A percentile compares a stretch with the other conserved stretches of the same genome.
Conservation (phyloP, 2,888 invertebrate species). For the Thecophora atra region DNA sequence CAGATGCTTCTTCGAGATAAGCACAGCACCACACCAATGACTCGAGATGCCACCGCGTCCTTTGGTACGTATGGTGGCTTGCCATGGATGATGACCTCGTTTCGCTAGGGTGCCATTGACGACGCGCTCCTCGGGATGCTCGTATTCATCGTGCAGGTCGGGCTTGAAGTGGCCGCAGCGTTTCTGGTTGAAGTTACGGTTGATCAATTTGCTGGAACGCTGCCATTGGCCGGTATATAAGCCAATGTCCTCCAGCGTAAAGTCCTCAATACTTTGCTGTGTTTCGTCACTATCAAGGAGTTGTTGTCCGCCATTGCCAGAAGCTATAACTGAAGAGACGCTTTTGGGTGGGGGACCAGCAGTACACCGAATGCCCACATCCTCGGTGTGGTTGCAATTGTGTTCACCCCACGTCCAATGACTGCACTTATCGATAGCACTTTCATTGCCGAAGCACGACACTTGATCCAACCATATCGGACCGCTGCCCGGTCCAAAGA, state of each 20-base stretch:
- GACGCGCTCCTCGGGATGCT: slow-evolving; percentile 69
- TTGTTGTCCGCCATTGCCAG: slow-evolving; percentile 12
- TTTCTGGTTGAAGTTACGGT: slow-evolving; percentile 47
- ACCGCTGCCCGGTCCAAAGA: slow-evolving; percentile 67
- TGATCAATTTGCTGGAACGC: slow-evolving; percentile 61
- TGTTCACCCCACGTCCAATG: slow-evolving; percentile 76
- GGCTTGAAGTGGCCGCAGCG: slow-evolving; percentile 68
- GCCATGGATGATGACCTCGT: slow-evolving; percentile 79
- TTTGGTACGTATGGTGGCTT: slow-evolving; percentile 74
- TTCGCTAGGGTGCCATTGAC: slow-evolving; percentile 72
- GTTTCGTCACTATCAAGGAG: slow-evolving; percentile 1
- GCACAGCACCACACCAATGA: slow-evolving; percentile 81
- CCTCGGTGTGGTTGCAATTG: slow-evolving; percentile 79
- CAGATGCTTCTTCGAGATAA: slow-evolving; percentile 73
- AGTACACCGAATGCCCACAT: slow-evolving; percentile 71
- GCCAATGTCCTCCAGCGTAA: slow-evolving; percentile 55
- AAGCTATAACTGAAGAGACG: slow-evolving; percentile 18
- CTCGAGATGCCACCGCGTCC: slow-evolving; percentile 69
- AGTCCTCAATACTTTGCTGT: slow-evolving; percentile 41
- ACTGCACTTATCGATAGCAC: slow-evolving; percentile 71
- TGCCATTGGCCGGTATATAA: slow-evolving; percentile 54
- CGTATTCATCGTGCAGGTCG: slow-evolving; percentile 61
- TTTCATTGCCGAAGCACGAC: slow-evolving; percentile 75
- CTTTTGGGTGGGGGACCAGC: slow-evolving; percentile 51
- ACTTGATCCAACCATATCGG: slow-evolving; percentile 79